Evolutionary conservation across 2,888 invertebrate genomes (phyloP).

Genomic region (Nomada hirtipes): DNA sequence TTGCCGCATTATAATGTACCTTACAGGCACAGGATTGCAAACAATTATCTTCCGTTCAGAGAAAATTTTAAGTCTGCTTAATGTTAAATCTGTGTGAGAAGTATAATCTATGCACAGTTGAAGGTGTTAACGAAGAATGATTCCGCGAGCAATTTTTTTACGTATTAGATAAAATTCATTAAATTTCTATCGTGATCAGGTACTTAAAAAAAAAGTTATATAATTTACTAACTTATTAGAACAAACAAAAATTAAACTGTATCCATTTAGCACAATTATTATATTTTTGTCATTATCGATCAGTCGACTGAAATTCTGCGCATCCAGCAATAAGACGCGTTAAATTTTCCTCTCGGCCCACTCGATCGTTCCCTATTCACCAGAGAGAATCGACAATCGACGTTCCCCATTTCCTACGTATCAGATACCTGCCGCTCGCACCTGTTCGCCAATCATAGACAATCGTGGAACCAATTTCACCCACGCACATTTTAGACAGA

Average conservation of each 20-base stretch:
- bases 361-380: background rate
- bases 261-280: background rate
- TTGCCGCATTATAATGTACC: too few species aligned
- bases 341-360: background rate
- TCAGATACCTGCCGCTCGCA: constrained; percentile 46
- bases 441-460: constrained; percentile 45
- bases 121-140: too few species aligned
- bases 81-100: too few species aligned
- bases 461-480: constrained; percentile 43
- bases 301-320: background rate
- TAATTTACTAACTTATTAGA: too few species aligned
- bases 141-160: too few species aligned
- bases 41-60: too few species aligned
- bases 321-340: background rate
- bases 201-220: too few species aligned
- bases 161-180: too few species aligned
- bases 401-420: constrained; percentile 33
- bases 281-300: background rate
- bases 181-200: too few species aligned
- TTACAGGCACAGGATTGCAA: too few species aligned
- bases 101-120: too few species aligned
- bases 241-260: background rate
- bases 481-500: constrained; percentile 49
- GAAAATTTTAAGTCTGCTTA: too few species aligned
- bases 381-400: constrained; percentile 8